These are phyloP conservation scores for Lepus oiostolus DNA, from an alignment of 2,797 vertebrate species.

Conservation along the genomic window DNA sequence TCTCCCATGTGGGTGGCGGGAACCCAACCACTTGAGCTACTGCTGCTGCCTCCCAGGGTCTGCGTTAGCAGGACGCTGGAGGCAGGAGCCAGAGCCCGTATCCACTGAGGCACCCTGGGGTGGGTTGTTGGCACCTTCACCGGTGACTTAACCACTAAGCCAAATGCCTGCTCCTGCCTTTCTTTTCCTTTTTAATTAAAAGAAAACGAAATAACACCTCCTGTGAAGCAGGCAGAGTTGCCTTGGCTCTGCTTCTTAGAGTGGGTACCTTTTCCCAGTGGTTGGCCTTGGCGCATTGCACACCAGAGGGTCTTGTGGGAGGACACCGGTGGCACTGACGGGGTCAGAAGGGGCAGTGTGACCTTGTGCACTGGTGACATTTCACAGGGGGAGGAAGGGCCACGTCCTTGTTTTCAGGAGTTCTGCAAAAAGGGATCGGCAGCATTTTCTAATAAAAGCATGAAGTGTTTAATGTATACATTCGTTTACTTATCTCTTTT, in stretches of 20 bases:
- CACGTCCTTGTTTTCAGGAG: neutral
- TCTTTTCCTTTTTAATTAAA: neutral
- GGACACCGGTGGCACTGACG: neutral
- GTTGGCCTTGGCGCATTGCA: neutral
- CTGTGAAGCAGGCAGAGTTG: neutral
- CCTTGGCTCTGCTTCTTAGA: neutral
- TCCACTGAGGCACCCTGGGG: too few relatives aligned
- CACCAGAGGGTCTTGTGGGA: neutral
- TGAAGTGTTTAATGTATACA: neutral
- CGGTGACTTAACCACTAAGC: too few relatives aligned
- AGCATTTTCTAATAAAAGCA: conserved; percentile 23
- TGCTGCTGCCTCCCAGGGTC: too few relatives aligned
- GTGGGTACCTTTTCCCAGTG: neutral
- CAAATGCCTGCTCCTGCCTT: too few relatives aligned
- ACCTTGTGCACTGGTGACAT: neutral
- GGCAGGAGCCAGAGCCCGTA: too few relatives aligned
- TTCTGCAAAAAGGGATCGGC: neutral
- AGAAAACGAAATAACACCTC: neutral
- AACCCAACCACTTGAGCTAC: too few relatives aligned
- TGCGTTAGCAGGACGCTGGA: too few relatives aligned
- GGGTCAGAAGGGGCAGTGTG: neutral
- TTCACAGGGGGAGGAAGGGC: neutral
- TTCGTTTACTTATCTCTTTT: neutral
- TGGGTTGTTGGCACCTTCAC: too few relatives aligned
- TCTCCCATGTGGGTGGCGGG: too few relatives aligned